phyloP scores from a whole-genome alignment of 1,140 invertebrate species.

The Chelonus insularis region DNA sequence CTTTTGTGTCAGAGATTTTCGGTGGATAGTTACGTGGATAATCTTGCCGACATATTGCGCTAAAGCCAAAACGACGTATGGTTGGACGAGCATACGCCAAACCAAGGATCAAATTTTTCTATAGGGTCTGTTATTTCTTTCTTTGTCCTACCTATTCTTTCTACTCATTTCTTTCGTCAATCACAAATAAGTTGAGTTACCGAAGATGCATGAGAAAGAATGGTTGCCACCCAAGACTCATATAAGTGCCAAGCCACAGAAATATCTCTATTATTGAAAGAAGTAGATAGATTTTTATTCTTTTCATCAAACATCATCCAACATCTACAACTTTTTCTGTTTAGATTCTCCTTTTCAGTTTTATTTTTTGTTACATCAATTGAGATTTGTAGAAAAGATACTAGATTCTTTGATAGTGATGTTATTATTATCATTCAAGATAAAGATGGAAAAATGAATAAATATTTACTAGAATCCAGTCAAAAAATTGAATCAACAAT shows the following conservation, averaged over 20 bases:
- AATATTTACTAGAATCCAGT: no score
- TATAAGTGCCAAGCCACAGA: constrained; percentile 6
- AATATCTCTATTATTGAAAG: constrained; percentile 30
- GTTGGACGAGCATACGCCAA: constrained; percentile 41
- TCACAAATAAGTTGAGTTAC: constrained; percentile 10
- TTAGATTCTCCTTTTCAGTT: constrained; percentile 4
- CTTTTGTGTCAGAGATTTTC: constrained; percentile 28
- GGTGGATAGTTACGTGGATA: constrained; percentile 52
- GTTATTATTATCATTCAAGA: not conserved
- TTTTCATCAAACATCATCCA: constrained; percentile 13
- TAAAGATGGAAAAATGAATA: no score
- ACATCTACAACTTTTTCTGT: not conserved
- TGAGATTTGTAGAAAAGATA: no score
- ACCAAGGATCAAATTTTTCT: constrained; percentile 18
- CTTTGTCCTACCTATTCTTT: not conserved
- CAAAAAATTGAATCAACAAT: no score
- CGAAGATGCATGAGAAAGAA: constrained; percentile 3
- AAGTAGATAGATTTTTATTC: constrained; percentile 31
- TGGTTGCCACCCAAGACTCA: constrained; percentile 17
- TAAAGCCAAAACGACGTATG: constrained; percentile 49
- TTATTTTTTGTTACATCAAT: constrained; percentile 18
- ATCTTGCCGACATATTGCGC: constrained; percentile 53
- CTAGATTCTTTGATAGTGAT: not conserved
- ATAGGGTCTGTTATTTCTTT: not conserved
- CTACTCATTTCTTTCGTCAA: constrained; percentile 6